A percentile compares a stretch with the other conserved stretches of the same genome.
Evolutionary conservation across 30 jellyfish, hydroid and myxozoan genomes (phyloP).

Genomic region (Cassiopea andromeda): DNA sequence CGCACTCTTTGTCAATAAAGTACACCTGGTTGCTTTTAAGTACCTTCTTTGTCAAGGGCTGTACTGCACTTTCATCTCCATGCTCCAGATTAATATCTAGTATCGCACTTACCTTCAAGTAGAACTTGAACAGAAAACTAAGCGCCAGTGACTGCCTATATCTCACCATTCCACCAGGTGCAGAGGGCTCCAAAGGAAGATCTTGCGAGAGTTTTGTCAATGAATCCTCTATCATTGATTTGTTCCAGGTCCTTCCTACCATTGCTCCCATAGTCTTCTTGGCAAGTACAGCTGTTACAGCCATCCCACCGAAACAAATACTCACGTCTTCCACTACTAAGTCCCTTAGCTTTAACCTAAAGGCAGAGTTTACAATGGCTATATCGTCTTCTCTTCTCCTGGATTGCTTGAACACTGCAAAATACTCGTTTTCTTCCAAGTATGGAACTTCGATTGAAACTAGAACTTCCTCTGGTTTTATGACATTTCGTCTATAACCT

Average conservation of each 20-base stretch:
- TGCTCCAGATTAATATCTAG: neutral
- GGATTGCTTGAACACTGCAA: slow-evolving; percentile 24
- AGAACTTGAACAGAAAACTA: slow-evolving; percentile 46
- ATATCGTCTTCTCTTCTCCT: slow-evolving; percentile 48
- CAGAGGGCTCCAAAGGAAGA: slow-evolving; percentile 28
- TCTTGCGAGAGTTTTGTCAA: slow-evolving; percentile 3
- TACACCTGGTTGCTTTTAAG: slow-evolving; percentile 20
- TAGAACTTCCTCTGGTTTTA: slow-evolving; percentile 38
- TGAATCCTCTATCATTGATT: slow-evolving; percentile 27
- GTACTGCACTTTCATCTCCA: slow-evolving; percentile 17
- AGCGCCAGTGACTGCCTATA: slow-evolving; percentile 49
- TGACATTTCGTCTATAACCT: slow-evolving; percentile 30
- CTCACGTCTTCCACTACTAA: slow-evolving; percentile 11
- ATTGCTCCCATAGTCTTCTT: slow-evolving; percentile 19
- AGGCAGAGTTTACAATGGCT: slow-evolving; percentile 40
- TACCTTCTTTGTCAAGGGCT: slow-evolving; percentile 20
- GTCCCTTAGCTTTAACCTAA: slow-evolving; percentile 10
- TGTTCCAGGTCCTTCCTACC: slow-evolving; percentile 34
- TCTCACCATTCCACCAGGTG: slow-evolving; percentile 61
- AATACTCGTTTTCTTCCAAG: slow-evolving; percentile 33
- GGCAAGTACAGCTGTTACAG: slow-evolving; percentile 42
- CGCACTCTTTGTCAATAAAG: neutral
- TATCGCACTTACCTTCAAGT: neutral
- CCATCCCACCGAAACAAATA: slow-evolving; percentile 49
- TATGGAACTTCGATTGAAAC: slow-evolving; percentile 38